Evolutionary conservation across 2,113 vertebrate species (phyloP), one percentile per base, ranked within the genome.

Genomic region (Erinaceus europaeus): DNA sequence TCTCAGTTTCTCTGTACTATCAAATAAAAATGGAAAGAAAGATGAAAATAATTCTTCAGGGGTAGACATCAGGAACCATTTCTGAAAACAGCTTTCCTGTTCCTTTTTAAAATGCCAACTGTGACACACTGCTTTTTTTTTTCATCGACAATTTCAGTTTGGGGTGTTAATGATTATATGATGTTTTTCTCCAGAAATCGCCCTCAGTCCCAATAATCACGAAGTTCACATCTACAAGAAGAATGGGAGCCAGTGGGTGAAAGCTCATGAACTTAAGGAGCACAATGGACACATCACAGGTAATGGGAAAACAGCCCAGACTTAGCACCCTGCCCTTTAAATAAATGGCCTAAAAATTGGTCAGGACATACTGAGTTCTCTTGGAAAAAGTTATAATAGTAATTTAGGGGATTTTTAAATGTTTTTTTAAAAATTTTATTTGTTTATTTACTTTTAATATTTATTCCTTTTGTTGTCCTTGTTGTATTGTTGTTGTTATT

Each of bases 151-250:
- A 4, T 79, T 89, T 85, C 8, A 34, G 55, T 74, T 80, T 12
- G 50, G n/a, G 8, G 7, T 91, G 14, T 74, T 93, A 81, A 95
- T 50, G 46, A 4, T 72, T 78, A 3, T 64, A 9, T 90, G 32
- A 61, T 10, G 90, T 95, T 83, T 67, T 77, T 80, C 88, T 74
- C 10, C 92, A 99, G 99, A 99, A 97, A 98, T 99, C 86, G 99
- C 99, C 89, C 98, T 99, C 94, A 99, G 99, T 96, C 99, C 99
- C 29, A 99, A 99, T 91, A 99, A 99, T 92, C 99, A 99, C 21
- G 99, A 99, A 97, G 99, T 99, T 68, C 99, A 99, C 96, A 99
- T 99, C 97, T 99, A 99, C 95, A 99, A 99, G 97, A 99, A 99
- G 96, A 99, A 97, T 1, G 98, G 98, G 46, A 99, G 98, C 97